Conservation (phyloP, 92 coral and sea anemone species). For the Actinostola sp. region DNA sequence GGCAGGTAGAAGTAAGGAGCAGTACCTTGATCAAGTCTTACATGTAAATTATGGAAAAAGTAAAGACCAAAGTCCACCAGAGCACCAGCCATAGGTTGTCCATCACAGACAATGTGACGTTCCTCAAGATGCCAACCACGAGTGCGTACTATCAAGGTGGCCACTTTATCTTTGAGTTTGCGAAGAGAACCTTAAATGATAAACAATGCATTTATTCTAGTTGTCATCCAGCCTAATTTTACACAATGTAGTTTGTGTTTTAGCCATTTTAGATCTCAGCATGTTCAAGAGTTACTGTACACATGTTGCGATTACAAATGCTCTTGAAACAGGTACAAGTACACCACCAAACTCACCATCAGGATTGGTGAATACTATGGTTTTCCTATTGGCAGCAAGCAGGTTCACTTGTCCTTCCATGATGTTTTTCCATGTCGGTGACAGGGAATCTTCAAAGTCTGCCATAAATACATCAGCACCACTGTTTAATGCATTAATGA, state of each 20-base stretch:
- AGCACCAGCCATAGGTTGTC: conserved; percentile 89
- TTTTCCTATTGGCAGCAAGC: conserved; percentile 86
- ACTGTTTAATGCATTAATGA: conserved; percentile 97
- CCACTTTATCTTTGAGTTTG: conserved; percentile 86
- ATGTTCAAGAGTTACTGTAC: too few species aligned
- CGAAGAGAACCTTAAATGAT: conserved; percentile 76
- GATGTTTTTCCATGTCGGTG: conserved; percentile 93
- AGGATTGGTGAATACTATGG: conserved; percentile 77
- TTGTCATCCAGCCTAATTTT: too few species aligned
- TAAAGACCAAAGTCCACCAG: conserved; percentile 98
- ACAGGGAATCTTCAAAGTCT: conserved; percentile 95
- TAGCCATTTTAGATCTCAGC: too few species aligned
- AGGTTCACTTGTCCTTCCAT: conserved; percentile 94
- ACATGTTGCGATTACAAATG: too few species aligned
- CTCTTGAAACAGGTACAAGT: not conserved
- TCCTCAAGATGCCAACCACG: conserved; percentile 99
- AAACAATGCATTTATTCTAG: not conserved
- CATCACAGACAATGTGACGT: conserved; percentile 93
- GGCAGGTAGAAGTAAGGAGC: conserved; percentile 97
- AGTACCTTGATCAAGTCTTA: conserved; percentile 77
- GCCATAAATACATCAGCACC: conserved; percentile 98
- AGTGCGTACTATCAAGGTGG: conserved; percentile 82
- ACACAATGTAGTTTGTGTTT: too few species aligned
- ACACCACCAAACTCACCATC: conserved; percentile 65
- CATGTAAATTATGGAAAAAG: conserved; percentile 89